phyloP scores from a whole-genome alignment of 2,113 vertebrate genomes.

The Bubo scandiacus region DNA sequence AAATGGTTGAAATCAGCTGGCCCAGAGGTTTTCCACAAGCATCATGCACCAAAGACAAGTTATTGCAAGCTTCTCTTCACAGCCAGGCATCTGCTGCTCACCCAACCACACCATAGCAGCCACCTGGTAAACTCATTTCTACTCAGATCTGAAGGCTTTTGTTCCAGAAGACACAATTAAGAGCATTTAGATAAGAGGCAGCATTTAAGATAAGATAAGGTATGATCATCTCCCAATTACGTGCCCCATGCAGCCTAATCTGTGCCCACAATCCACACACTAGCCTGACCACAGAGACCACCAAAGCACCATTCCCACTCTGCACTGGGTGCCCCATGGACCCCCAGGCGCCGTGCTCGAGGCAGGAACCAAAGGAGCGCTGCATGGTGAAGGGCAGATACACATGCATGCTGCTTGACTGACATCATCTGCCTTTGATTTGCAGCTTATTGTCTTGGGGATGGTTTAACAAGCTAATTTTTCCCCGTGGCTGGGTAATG shows the following conservation, averaged over 20 bases:
- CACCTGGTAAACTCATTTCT: neutral
- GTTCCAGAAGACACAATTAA: neutral
- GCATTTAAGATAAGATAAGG: neutral
- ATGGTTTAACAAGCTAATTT: neutral
- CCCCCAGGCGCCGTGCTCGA: rapidly evolving
- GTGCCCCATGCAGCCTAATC: neutral
- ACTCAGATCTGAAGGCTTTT: neutral
- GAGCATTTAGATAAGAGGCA: neutral
- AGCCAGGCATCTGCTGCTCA: neutral
- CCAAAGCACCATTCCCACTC: neutral
- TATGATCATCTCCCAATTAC: neutral
- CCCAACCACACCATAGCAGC: neutral
- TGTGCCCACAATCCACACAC: neutral
- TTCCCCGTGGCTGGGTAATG: neutral
- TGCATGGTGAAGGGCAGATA: neutral
- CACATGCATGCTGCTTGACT: neutral
- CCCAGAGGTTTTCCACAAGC: neutral
- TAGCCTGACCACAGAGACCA: neutral
- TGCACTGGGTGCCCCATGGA: neutral
- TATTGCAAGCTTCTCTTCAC: neutral
- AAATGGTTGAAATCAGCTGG: neutral
- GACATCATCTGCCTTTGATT: neutral
- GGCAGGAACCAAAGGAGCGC: neutral
- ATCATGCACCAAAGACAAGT: neutral
- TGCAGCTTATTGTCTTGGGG: neutral